Percentiles rank a stretch among this genome's conserved stretches.
These are phyloP conservation scores for Mactromeris polynyma DNA, from an alignment of 2,888 invertebrate species.

Conservation along the genomic window DNA sequence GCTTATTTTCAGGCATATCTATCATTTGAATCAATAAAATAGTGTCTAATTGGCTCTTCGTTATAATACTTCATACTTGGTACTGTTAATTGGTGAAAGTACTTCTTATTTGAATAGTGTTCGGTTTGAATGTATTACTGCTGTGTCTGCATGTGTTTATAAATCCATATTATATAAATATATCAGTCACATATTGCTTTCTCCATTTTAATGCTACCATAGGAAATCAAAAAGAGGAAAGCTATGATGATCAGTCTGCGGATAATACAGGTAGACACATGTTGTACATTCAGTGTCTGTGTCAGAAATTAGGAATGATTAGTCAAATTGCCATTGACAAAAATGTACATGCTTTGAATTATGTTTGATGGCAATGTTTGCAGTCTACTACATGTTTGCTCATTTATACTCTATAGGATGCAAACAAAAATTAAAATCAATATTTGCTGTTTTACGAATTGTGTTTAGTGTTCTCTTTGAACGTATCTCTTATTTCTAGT, in stretches of 20 bases:
- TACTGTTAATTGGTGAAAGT: too few relatives aligned
- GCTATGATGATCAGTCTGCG: background rate
- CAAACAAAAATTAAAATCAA: background rate
- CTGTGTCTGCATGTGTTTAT: too few relatives aligned
- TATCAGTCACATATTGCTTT: background rate
- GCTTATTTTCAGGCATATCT: too few relatives aligned
- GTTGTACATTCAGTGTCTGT: background rate
- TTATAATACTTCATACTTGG: too few relatives aligned
- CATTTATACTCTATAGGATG: background rate
- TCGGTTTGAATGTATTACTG: too few relatives aligned
- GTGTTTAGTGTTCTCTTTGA: background rate
- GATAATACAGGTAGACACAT: background rate
- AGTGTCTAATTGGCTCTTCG: too few relatives aligned
- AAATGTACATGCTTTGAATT: conserved; percentile 12
- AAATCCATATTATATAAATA: too few relatives aligned
- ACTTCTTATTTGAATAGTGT: too few relatives aligned
- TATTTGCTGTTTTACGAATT: background rate
- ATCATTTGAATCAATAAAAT: too few relatives aligned
- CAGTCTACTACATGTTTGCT: background rate
- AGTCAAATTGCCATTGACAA: conserved; percentile 6
- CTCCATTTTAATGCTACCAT: conserved; percentile 4
- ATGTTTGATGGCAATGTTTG: background rate
- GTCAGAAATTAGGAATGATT: conserved; percentile 4
- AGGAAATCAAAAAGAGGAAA: background rate
- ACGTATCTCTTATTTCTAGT: background rate